A percentile compares a stretch with the other conserved stretches of the same genome.
Evolutionary conservation across 1,140 invertebrate species (phyloP).

Genomic region (Euura saliciscinereae): DNA sequence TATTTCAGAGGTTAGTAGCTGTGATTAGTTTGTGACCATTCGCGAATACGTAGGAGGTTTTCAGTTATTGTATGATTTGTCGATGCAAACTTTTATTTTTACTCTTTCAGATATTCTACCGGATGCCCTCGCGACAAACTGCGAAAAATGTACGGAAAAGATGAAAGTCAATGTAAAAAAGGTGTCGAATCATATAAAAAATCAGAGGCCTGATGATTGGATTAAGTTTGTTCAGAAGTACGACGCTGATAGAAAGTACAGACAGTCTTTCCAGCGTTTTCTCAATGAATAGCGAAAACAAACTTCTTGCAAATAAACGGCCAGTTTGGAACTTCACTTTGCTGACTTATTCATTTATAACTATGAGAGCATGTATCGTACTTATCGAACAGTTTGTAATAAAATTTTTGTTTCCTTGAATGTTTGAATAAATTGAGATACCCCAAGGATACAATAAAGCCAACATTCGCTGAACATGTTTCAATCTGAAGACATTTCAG

Average conservation of each 20-base stretch:
- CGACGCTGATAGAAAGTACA: constrained; percentile 36
- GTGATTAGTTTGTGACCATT: too few species aligned
- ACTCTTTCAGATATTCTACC: constrained; percentile 64
- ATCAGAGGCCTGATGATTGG: constrained; percentile 34
- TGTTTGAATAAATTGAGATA: neutral
- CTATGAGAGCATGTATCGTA: neutral
- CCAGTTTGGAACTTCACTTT: neutral
- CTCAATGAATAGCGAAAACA: neutral
- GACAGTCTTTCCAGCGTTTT: neutral
- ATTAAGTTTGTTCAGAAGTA: constrained; percentile 34
- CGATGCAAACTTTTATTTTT: neutral
- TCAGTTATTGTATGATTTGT: neutral
- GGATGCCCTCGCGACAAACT: constrained; percentile 68
- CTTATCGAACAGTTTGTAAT: neutral
- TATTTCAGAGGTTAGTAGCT: constrained; percentile 48
- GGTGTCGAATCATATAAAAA: constrained; percentile 30
- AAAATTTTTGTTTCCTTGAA: neutral
- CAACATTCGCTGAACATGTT: too few species aligned
- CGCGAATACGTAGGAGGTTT: too few species aligned
- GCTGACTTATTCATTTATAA: neutral
- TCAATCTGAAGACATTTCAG: too few species aligned
- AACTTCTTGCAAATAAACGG: too few species aligned
- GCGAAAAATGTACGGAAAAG: constrained; percentile 64
- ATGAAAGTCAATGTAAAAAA: constrained; percentile 55
- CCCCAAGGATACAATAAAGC: too few species aligned